Conservation (phyloP, 2,888 invertebrate species). For the Lordiphosa andalusiaca region DNA sequence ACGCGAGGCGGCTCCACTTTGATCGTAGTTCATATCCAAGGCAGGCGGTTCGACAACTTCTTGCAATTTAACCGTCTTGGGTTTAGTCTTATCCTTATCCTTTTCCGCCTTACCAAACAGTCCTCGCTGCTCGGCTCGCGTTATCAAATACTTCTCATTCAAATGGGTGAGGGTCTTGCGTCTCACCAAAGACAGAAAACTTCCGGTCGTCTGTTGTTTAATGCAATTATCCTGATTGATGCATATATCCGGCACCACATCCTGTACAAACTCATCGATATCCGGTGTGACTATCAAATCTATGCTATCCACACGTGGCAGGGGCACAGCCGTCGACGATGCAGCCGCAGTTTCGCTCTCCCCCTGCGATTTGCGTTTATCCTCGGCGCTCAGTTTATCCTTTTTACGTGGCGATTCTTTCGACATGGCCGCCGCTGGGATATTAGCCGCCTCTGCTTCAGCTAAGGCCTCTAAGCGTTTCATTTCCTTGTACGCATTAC, state of each 20-base stretch:
- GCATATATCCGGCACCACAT: conserved; percentile 83
- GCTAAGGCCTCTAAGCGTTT: conserved; percentile 76
- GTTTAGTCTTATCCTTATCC: conserved; percentile 75
- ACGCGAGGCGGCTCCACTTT: conserved; percentile 31
- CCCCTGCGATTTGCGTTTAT: conserved; percentile 43
- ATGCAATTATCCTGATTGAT: conserved; percentile 81
- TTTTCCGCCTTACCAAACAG: conserved; percentile 84
- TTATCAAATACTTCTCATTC: conserved; percentile 91
- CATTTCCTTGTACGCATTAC: conserved; percentile 78
- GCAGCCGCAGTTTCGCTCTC: conserved; percentile 11
- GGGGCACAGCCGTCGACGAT: conserved; percentile 12
- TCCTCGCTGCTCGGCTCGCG: conserved; percentile 90
- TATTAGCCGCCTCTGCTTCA: conserved; percentile 74
- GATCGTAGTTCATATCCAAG: conserved; percentile 50
- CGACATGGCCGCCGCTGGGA: conserved; percentile 74
- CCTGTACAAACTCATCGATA: conserved; percentile 84
- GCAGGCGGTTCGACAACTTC: conserved; percentile 66
- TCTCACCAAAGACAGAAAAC: conserved; percentile 83
- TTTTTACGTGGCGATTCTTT: conserved; percentile 67
- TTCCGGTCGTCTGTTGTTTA: conserved; percentile 81
- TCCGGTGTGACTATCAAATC: conserved; percentile 65
- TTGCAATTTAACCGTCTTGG: conserved; percentile 74
- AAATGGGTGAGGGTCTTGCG: conserved; percentile 86
- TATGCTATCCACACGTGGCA: conserved; percentile 50
- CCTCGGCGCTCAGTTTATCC: conserved; percentile 49